Percentiles rank a stretch among this genome's conserved stretches.
Evolutionary conservation across 64 coral and sea anemone genomes (phyloP).

Genomic region (Porites lutea): DNA sequence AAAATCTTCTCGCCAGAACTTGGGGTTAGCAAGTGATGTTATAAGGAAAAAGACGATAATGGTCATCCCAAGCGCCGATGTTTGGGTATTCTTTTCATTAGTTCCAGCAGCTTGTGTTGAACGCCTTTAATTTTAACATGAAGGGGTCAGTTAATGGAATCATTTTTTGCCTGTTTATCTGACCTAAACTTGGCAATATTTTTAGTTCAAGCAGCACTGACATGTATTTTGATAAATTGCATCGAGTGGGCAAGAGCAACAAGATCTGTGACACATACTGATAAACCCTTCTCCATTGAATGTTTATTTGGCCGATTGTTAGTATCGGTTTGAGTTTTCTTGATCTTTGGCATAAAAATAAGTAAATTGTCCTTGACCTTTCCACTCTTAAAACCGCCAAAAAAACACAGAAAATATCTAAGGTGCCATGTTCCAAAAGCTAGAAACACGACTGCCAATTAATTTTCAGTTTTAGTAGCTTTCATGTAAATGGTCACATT

Average conservation of each 20-base stretch:
- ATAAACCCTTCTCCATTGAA: not conserved
- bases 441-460: not conserved
- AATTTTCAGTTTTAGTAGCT: no score
- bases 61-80: no score
- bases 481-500: no score
- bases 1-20: no score
- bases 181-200: slow-evolving; percentile 6
- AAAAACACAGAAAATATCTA: not conserved
- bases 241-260: slow-evolving; percentile 40
- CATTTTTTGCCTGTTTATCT: slow-evolving; percentile 49
- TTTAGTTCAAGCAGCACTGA: slow-evolving; percentile 28
- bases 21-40: no score
- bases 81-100: no score
- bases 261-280: not conserved
- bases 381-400: not conserved
- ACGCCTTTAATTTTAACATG: not conserved
- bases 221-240: slow-evolving; percentile 37
- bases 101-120: no score
- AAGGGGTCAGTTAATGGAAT: slow-evolving; percentile 20
- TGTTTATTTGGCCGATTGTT: not conserved
- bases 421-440: not conserved
- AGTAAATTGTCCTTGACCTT: no score
- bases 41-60: no score
- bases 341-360: not conserved
- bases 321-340: not conserved